Base-by-base conservation (phyloP, 2,797 vertebrate species). In the Karalla daura region DNA sequence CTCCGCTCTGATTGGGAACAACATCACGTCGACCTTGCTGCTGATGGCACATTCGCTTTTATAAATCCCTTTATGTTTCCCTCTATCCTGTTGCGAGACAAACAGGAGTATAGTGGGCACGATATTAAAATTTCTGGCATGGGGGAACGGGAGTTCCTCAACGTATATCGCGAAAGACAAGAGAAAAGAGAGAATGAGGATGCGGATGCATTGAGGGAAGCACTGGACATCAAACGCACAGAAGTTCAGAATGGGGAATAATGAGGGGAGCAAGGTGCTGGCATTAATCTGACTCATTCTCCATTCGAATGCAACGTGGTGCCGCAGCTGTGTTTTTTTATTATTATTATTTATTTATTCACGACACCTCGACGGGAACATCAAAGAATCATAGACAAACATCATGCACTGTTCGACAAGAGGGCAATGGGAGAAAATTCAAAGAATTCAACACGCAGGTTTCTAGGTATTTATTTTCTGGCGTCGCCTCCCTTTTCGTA, bases 1-100 rank as follows among this genome's bases (percentile, higher is more conserved):
- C 54, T 51, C 58, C n/a, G 43, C 77, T 81, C 63, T 86, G 83
- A 88, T 89, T 86, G 67, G 56, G 55, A 84, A 80, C 55, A 72
- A 82, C 70, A 76, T 68, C 64, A 59, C 47, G 47, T 60, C 36
- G 7, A 23, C 59, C 58, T 70, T 60, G 44, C 46, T 36, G 63
- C 59, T 72, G 71, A 46, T 35, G 61, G 37, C 54, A 36, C 74
- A 17, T 30, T 18, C 51, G 65, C 15, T 65, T 62, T 65, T 65
- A 63, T 41, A 35, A 39, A 41, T 27, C 35, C 18, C 11, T 24
- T 75, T 54, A 54, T 46, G 21, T 27, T 40, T 27, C 32, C 18
- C 9, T 21, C 25, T 6, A 14, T 17, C 0, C n/a, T 11, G 15
- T 30, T 33, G 15, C 23, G 21, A 41, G 41, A 44, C 7, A 41